Evolutionary conservation across 2,797 vertebrate species (phyloP).

Genomic region (Chrysocyon brachyurus): DNA sequence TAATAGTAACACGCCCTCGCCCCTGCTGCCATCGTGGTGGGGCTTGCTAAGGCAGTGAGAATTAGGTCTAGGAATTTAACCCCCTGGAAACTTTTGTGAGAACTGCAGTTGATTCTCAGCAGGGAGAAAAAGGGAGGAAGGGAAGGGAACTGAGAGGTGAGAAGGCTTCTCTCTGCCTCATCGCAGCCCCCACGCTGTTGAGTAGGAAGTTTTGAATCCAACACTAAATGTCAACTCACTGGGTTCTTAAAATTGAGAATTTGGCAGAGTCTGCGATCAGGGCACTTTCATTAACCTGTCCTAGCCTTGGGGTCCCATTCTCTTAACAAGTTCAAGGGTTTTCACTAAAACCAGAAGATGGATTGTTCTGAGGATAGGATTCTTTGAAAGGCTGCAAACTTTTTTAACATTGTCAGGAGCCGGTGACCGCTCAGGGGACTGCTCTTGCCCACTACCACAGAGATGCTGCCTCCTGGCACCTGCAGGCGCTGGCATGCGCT

Average conservation of each 20-base stretch:
- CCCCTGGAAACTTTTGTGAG: not conserved
- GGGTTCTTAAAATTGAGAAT: not conserved
- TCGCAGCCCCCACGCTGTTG: not conserved
- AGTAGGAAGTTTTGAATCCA: not conserved
- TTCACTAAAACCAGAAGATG: not conserved
- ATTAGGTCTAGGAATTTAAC: not conserved
- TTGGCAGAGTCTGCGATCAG: not conserved
- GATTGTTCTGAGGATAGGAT: not conserved
- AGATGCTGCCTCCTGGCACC: fast-evolving
- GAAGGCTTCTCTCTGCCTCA: not conserved
- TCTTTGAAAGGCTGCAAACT: not conserved
- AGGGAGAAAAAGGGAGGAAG: not conserved
- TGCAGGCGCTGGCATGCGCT: fast-evolving
- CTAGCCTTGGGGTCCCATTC: not conserved
- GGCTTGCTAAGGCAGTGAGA: not conserved
- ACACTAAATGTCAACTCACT: not conserved
- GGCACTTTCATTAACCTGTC: not conserved
- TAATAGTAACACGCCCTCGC: not conserved
- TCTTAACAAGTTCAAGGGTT: not conserved
- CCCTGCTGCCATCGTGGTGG: not conserved
- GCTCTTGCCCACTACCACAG: not conserved
- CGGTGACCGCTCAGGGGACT: not conserved
- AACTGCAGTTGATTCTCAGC: not conserved
- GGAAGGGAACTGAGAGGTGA: not conserved
- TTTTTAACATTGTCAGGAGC: not conserved